Base-by-base conservation (phyloP, 2,113 vertebrate genomes). In the Salminus brasiliensis region DNA sequence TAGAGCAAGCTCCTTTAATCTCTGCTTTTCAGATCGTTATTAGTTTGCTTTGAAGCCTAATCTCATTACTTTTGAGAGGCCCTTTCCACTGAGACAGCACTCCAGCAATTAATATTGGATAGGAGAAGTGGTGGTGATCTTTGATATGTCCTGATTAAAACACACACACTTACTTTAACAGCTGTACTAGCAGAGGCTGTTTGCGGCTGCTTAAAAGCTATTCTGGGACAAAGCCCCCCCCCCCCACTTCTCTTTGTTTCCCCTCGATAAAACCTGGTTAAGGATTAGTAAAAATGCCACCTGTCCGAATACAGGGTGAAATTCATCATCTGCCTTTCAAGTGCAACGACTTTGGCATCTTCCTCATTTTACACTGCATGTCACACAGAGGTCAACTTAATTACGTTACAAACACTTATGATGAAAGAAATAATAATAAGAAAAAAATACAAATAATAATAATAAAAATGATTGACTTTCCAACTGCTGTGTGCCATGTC, bases 281-380 rank as follows among this genome's bases (percentile, higher is more conserved):
- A 77, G 77, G 73, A 85, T 80, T 83, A 85, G 67, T 69, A 74
- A 80, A n/a, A 74, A 65, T 21, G 41, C 81, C 81, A 85, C 78
- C 78, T 85, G 80, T 74, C 77, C 67, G 43, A 65, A 76, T 57
- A 30, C 52, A 49, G 59, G 76, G 12, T 2, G 21, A 5, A 36
- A 67, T 45, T 74, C 66, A 69, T 62, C 72, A 83, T 82, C 79
- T 77, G 68, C 80, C 81, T 84, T 81, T 27, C 62, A 76, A 55
- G 69, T 66, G 25, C 78, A 81, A 72, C 18, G 65, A 67, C 49
- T 72, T 47, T 80, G 78, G 16, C 25, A 12, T 11, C 52, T 62
- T 32, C 27, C 21, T 45, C 47, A 34, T 39, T 32, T 70, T 70
- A 39, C 49, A 59, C n/a, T 34, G 49, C 13, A 59, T 67, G 36